A percentile compares a stretch with the other conserved stretches of the same genome.
These are phyloP conservation scores for Boulengeromyrus knoepffleri DNA, from an alignment of 2,113 vertebrate species.

Conservation along the genomic window DNA sequence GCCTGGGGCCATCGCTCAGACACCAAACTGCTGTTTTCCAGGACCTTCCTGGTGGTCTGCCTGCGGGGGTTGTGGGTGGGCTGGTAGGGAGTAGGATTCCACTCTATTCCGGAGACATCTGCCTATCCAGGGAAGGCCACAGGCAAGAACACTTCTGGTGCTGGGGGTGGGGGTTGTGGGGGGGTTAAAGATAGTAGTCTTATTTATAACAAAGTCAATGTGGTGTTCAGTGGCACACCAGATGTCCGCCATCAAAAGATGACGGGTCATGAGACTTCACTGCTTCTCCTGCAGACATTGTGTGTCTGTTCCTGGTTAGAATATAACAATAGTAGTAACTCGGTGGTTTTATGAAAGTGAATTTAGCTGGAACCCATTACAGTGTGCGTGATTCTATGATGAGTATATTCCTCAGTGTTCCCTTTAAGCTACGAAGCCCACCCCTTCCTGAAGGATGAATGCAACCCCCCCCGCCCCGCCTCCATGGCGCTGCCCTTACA, in stretches of 20 bases:
- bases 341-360: background rate
- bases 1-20: too few species aligned
- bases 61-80: background rate
- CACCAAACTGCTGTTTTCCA: background rate
- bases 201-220: conserved; percentile 38
- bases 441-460: background rate
- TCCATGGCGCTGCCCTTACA: too few species aligned
- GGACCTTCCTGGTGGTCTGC: background rate
- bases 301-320: background rate
- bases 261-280: background rate
- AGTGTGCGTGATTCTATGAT: background rate
- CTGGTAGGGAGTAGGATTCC: background rate
- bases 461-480: too few species aligned
- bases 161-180: background rate
- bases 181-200: conserved; percentile 36
- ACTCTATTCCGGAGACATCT: conserved; percentile 2
- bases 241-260: background rate
- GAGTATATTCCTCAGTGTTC: background rate
- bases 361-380: background rate
- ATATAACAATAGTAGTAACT: background rate
- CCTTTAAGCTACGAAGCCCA: background rate
- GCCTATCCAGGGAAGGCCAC: background rate
- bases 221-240: conserved; percentile 30
- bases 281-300: background rate
- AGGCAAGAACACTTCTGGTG: conserved; percentile 19